phyloP scores from a whole-genome alignment of 2,888 invertebrate species.

The Scaptodrosophila latifasciaeformis region DNA sequence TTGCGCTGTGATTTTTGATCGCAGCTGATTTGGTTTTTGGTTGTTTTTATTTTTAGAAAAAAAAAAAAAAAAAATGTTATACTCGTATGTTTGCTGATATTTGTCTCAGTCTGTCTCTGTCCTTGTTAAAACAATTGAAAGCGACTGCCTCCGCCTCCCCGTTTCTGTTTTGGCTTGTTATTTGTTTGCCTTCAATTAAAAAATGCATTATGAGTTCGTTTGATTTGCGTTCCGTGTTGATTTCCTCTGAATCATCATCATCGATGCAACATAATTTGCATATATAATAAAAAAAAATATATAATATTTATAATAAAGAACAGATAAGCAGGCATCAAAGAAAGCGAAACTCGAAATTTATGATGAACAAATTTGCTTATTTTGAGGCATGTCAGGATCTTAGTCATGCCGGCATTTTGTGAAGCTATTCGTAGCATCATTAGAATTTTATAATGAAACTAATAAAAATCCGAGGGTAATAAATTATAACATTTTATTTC shows the following conservation, averaged over 20 bases:
- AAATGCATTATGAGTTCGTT: conserved; percentile 15
- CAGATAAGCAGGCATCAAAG: not conserved
- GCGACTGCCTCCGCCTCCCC: conserved; percentile 30
- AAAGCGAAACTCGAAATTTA: not conserved
- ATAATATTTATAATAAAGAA: conserved; percentile 10
- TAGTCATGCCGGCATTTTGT: too few species aligned
- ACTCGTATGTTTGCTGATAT: conserved; percentile 12
- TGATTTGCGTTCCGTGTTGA: conserved; percentile 20
- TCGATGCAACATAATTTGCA: conserved; percentile 1
- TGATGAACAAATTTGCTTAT: too few species aligned
- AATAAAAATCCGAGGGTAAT: too few species aligned
- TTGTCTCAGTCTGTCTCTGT: conserved; percentile 10
- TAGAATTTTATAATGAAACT: too few species aligned
- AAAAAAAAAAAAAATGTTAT: too few species aligned
- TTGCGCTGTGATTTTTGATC: conserved; percentile 45
- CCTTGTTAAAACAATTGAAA: conserved; percentile 25
- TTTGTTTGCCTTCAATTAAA: conserved; percentile 39
- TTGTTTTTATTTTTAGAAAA: conserved; percentile 51
- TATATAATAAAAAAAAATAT: conserved; percentile 1
- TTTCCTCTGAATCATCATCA: conserved; percentile 31
- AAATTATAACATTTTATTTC: too few species aligned
- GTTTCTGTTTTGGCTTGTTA: too few species aligned
- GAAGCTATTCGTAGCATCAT: too few species aligned
- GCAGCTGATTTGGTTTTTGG: conserved; percentile 68
- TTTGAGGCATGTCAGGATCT: too few species aligned